Conservation (phyloP, 2,113 vertebrate species). For the Malaclemys terrapin region DNA sequence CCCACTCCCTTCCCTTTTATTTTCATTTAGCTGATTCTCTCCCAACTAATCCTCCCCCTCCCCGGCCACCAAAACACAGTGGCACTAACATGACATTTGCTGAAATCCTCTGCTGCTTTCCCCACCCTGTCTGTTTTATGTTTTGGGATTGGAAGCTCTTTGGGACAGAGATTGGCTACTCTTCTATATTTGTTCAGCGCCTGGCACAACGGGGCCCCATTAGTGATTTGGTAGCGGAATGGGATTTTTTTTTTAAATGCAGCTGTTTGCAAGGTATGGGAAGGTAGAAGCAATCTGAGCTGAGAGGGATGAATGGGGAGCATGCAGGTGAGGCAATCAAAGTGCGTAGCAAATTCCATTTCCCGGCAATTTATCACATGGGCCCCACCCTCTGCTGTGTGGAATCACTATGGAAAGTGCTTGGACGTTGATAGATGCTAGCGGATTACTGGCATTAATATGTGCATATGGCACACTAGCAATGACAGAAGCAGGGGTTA, state of each 20-base stretch:
- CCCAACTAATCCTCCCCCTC: no score
- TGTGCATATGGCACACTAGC: not conserved
- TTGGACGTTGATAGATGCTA: not conserved
- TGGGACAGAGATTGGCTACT: no score
- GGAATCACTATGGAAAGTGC: not conserved
- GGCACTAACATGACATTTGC: no score
- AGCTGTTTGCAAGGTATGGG: not conserved
- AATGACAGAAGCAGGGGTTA: not conserved
- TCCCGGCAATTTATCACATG: not conserved
- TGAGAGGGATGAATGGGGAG: not conserved
- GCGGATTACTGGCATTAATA: not conserved
- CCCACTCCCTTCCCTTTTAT: no score
- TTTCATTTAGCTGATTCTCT: no score
- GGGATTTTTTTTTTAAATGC: not conserved
- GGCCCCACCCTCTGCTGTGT: not conserved
- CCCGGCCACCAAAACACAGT: no score
- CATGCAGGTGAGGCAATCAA: not conserved
- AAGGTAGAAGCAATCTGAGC: not conserved
- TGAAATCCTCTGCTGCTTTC: no score
- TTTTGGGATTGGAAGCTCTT: no score
- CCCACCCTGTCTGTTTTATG: no score
- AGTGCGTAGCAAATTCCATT: not conserved
- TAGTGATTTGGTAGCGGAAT: no score
- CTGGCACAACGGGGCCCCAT: no score
- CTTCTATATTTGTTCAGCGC: no score